Percentiles rank a stretch among this genome's conserved stretches.
phyloP scores from a whole-genome alignment of 23 tunicate genomes.

The Phallusia fumigata region DNA sequence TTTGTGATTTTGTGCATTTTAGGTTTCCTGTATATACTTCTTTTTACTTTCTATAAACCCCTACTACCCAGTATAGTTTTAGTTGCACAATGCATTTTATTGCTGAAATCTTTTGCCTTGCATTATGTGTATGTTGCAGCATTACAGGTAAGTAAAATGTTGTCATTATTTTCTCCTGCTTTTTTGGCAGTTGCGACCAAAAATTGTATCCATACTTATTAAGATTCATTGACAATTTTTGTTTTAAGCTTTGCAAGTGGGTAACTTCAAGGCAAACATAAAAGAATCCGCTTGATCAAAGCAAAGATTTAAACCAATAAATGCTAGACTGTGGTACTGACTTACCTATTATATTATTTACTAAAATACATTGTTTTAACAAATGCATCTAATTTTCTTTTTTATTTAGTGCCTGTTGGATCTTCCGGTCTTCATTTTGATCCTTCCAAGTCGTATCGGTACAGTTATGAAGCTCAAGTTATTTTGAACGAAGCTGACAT shows the following conservation, averaged over 20 bases:
- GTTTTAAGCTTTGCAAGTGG: too few relatives aligned
- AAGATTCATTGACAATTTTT: not conserved
- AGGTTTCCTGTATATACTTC: not conserved
- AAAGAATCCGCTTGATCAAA: too few relatives aligned
- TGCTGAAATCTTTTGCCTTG: slow-evolving; percentile 35
- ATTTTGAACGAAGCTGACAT: slow-evolving; percentile 90
- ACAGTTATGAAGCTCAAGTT: slow-evolving; percentile 91
- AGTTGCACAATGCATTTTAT: slow-evolving; percentile 26
- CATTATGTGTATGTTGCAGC: slow-evolving; percentile 42
- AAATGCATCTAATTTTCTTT: not conserved
- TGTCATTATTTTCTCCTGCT: not conserved
- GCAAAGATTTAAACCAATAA: too few relatives aligned
- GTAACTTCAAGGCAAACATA: too few relatives aligned
- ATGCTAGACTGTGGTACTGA: too few relatives aligned
- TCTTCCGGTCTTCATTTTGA: slow-evolving; percentile 58
- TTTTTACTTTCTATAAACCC: not conserved
- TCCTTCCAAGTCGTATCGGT: slow-evolving; percentile 60
- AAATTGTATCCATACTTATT: not conserved
- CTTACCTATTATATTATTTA: too few relatives aligned
- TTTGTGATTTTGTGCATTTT: not conserved
- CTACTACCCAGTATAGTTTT: not conserved
- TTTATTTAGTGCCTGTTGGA: slow-evolving; percentile 38
- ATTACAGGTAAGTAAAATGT: slow-evolving; percentile 41
- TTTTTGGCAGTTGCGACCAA: too few relatives aligned
- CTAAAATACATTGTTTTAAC: not conserved